Evolutionary conservation across 2,797 vertebrate species (phyloP), one percentile per base, ranked within the genome.

Genomic region (Picus viridis): DNA sequence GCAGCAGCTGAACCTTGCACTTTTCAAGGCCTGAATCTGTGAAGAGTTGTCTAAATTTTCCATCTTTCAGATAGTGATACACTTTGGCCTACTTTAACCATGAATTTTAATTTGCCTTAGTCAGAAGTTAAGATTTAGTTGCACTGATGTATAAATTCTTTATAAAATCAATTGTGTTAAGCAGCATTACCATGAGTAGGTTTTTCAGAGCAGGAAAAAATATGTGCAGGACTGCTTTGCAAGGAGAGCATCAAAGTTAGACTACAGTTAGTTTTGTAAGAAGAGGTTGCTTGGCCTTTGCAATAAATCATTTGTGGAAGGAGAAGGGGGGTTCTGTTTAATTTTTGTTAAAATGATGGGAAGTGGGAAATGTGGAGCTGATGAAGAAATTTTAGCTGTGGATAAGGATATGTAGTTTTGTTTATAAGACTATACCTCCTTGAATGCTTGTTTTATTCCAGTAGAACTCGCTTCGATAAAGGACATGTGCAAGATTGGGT

Each of bases 121-220:
- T 80, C 45, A 59, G n/a, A 85, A 93, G 81, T 82, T 86, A 83
- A 86, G 59, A 70, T 93, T 76, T 79, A 88, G 74, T 47, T 91
- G 56, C 59, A 58, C 15, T 75, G 69, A 20, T 61, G 9, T 82
- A 51, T 78, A 56, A 88, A 62, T 84, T 64, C 67, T 83, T 63
- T 49, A 8, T 73, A 82, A 62, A 3, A 2, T 11, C 43, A 87
- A 20, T 6, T 15, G 1, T 54, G 36, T 59, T 13, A 49, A 64
- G 34, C 49, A 68, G 64, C 81, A 29, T 73, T 95, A 67, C 14
- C 17, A 0, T 20, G 26, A 76, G 22, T 12, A 36, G 43, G 5
- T n/a, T 12, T 76, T 88, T 88, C 88, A 29, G 62, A 53, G 49
- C 19, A 29, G 71, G 62, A 57, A 61, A 49, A 70, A 14, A 45